A percentile compares a stretch with the other conserved stretches of the same genome.
Conservation (phyloP, 2,888 invertebrate species). For the Nephrotoma guestfalica region DNA sequence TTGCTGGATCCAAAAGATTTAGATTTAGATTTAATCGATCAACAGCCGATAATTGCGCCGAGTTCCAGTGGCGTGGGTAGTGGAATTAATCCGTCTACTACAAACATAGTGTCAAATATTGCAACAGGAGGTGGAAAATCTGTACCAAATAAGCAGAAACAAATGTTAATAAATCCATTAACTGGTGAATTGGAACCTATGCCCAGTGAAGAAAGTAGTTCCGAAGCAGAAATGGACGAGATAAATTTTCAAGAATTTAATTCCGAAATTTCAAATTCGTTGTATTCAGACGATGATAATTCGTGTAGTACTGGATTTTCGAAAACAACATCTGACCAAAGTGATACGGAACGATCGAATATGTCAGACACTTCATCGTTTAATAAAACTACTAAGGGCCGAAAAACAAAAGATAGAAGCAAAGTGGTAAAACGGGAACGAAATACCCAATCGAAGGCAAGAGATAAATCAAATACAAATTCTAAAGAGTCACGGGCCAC, state of each 20-base stretch:
- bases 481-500: neutral
- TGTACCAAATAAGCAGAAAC: slow-evolving; percentile 51
- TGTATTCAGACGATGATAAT: slow-evolving; percentile 45
- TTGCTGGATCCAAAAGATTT: slow-evolving; percentile 29
- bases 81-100: neutral
- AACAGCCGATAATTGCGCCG: slow-evolving; percentile 27
- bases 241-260: slow-evolving; percentile 25
- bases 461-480: slow-evolving; percentile 1
- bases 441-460: neutral
- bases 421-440: slow-evolving; percentile 7
- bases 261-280: slow-evolving; percentile 35
- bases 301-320: slow-evolving; percentile 38
- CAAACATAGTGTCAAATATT: neutral
- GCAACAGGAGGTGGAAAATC: slow-evolving; percentile 4
- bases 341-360: slow-evolving; percentile 33
- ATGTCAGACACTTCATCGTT: slow-evolving; percentile 37
- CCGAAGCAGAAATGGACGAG: slow-evolving; percentile 38
- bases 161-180: slow-evolving; percentile 79
- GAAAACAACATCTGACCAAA: slow-evolving; percentile 36
- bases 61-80: slow-evolving; percentile 1
- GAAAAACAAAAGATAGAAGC: slow-evolving; percentile 3
- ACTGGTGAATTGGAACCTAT: slow-evolving; percentile 76
- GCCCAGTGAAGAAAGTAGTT: slow-evolving; percentile 49
- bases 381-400: slow-evolving; percentile 33
- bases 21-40: slow-evolving; percentile 30